These are phyloP conservation scores for Cosmopolites sordidus DNA, from an alignment of 2,888 invertebrate genomes.

Conservation along the genomic window DNA sequence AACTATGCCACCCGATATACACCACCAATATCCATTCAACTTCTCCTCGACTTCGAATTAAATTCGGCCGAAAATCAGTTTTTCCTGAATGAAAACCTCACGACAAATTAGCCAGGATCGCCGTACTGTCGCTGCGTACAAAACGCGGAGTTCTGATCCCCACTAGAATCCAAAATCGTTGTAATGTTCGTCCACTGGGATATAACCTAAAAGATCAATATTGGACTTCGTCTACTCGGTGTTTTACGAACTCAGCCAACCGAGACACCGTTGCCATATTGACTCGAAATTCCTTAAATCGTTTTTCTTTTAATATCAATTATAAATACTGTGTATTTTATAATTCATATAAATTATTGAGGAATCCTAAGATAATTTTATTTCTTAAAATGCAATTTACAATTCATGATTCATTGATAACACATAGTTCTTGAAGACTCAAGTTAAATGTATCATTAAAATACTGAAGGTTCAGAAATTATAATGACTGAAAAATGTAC, in stretches of 20 bases:
- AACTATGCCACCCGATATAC: slow-evolving; percentile 38
- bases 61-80: slow-evolving; percentile 8
- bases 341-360: no score
- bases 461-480: no score
- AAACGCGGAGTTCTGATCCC: slow-evolving; percentile 31
- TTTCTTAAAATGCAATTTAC: background rate
- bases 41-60: slow-evolving; percentile 8
- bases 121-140: slow-evolving; percentile 23
- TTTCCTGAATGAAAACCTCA: slow-evolving; percentile 14
- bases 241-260: slow-evolving; percentile 21
- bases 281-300: background rate
- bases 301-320: no score
- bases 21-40: slow-evolving; percentile 26
- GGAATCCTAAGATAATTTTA: no score
- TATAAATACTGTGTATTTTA: no score
- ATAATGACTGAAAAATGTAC: no score
- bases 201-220: slow-evolving; percentile 47
- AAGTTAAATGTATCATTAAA: no score
- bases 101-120: slow-evolving; percentile 18
- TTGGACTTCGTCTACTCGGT: slow-evolving; percentile 35
- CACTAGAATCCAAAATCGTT: slow-evolving; percentile 33
- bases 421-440: no score
- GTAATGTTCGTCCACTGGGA: slow-evolving; percentile 42
- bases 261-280: slow-evolving; percentile 5
- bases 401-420: no score